These are phyloP conservation scores for Ataeniobius toweri DNA, from an alignment of 2,797 vertebrate genomes.

Conservation along the genomic window DNA sequence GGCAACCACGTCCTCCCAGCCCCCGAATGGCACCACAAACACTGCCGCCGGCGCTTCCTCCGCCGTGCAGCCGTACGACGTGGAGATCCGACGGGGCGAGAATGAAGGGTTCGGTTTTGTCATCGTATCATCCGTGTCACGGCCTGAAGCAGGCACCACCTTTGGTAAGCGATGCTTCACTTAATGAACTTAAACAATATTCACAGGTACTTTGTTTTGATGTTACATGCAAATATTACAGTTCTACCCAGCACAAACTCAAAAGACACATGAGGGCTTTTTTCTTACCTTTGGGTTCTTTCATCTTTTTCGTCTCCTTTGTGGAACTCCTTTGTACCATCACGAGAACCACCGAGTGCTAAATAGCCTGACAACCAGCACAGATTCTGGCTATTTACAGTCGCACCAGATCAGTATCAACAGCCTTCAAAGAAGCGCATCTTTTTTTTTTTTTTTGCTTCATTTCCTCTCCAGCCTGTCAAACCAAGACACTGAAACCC, in stretches of 20 bases:
- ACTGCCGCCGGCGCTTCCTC: conserved; percentile 68
- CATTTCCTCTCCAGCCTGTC: conserved; percentile 61
- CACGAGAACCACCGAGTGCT: conserved; percentile 52
- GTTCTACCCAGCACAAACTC: conserved; percentile 41
- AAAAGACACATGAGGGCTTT: conserved; percentile 42
- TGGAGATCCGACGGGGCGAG: conserved; percentile 94
- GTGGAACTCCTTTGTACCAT: conserved; percentile 44
- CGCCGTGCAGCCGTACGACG: conserved; percentile 91
- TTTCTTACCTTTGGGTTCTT: conserved; percentile 42
- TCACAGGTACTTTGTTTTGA: conserved; percentile 1
- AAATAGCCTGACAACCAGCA: conserved; percentile 51
- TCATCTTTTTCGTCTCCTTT: conserved; percentile 54
- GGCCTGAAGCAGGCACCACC: conserved; percentile 94
- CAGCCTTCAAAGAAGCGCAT: conserved; percentile 50
- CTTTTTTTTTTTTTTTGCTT: conserved; percentile 55
- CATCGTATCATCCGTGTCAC: conserved; percentile 96
- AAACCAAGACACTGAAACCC: conserved; percentile 57
- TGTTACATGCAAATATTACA: conserved; percentile 6
- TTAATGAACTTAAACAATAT: background rate
- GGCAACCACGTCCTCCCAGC: conserved; percentile 65
- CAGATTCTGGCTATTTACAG: conserved; percentile 65
- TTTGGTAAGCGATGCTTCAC: conserved; percentile 85
- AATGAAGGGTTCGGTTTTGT: conserved; percentile 98
- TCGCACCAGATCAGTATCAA: conserved; percentile 64
- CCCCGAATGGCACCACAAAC: conserved; percentile 34